Percentiles rank a stretch among this genome's conserved stretches.
These are phyloP conservation scores for Limnephilus lunatus DNA, from an alignment of 2,888 invertebrate species.

Conservation along the genomic window DNA sequence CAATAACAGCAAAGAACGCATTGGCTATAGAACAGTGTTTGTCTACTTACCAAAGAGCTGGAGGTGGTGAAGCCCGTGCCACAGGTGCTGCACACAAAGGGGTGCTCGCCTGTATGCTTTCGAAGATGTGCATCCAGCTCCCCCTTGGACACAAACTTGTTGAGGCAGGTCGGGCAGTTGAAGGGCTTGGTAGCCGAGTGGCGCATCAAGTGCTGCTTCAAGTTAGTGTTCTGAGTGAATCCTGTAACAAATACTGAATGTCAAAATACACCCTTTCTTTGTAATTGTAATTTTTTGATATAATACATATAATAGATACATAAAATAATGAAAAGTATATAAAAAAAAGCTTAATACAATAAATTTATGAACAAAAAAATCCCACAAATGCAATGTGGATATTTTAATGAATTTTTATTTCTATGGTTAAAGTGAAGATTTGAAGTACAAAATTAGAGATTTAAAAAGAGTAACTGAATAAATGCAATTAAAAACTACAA, in stretches of 20 bases:
- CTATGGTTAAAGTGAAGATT: too few relatives aligned
- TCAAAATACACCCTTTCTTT: neutral
- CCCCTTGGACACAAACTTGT: slow-evolving; percentile 71
- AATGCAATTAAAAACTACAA: too few relatives aligned
- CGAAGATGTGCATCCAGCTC: slow-evolving; percentile 71
- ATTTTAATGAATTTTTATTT: too few relatives aligned
- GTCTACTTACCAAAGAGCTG: slow-evolving; percentile 69
- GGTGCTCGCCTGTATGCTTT: slow-evolving; percentile 72
- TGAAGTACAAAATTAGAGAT: too few relatives aligned
- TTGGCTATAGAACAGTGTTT: neutral
- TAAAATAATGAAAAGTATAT: too few relatives aligned
- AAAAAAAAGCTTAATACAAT: too few relatives aligned
- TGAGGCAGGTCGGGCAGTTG: slow-evolving; percentile 70
- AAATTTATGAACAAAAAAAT: too few relatives aligned
- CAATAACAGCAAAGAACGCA: neutral
- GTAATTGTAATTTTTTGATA: too few relatives aligned
- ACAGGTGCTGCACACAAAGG: slow-evolving; percentile 71
- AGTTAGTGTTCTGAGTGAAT: slow-evolving; percentile 72
- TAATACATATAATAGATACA: too few relatives aligned
- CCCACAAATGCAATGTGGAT: too few relatives aligned
- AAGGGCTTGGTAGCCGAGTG: slow-evolving; percentile 72
- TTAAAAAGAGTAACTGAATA: too few relatives aligned
- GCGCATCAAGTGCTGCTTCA: slow-evolving; percentile 72
- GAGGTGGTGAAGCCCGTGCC: slow-evolving; percentile 71
- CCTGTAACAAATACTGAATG: slow-evolving; percentile 61